Conservation (phyloP, 2,888 invertebrate genomes). For the Megastigmus dorsalis region DNA sequence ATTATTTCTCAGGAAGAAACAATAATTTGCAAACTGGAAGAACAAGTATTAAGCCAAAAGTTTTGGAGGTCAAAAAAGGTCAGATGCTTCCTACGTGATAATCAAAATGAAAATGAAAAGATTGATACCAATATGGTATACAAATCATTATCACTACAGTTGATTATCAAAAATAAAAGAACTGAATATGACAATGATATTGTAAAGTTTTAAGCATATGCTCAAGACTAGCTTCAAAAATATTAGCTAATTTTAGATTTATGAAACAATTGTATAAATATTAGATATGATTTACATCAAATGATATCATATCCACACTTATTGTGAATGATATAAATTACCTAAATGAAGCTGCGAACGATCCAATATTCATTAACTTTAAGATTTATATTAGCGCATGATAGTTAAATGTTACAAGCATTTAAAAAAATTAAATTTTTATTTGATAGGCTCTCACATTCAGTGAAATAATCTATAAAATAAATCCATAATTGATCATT, state of each 20-base stretch:
- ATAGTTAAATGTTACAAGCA: background rate
- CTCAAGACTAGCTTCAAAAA: background rate
- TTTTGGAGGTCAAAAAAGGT: slow-evolving; percentile 64
- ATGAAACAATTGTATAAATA: background rate
- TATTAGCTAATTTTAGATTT: background rate
- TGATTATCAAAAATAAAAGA: slow-evolving; percentile 5
- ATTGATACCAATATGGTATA: background rate
- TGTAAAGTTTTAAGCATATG: background rate
- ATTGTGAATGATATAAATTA: background rate
- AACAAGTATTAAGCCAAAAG: slow-evolving; percentile 59
- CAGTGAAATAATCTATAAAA: background rate
- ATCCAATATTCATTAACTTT: background rate
- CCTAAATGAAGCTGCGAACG: background rate
- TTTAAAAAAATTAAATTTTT: slow-evolving; percentile 7
- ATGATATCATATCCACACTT: background rate
- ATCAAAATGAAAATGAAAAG: background rate
- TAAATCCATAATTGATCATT: too few species aligned
- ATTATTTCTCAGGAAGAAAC: slow-evolving; percentile 81
- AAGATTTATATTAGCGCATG: background rate
- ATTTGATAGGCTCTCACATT: too few species aligned
- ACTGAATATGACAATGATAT: slow-evolving; percentile 7
- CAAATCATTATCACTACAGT: background rate
- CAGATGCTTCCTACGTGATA: slow-evolving; percentile 65
- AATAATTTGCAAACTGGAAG: slow-evolving; percentile 74
- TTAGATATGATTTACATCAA: slow-evolving; percentile 1